A percentile compares a stretch with the other conserved stretches of the same genome.
phyloP scores from a whole-genome alignment of 1,140 invertebrate species.

The Conus ventricosus region DNA sequence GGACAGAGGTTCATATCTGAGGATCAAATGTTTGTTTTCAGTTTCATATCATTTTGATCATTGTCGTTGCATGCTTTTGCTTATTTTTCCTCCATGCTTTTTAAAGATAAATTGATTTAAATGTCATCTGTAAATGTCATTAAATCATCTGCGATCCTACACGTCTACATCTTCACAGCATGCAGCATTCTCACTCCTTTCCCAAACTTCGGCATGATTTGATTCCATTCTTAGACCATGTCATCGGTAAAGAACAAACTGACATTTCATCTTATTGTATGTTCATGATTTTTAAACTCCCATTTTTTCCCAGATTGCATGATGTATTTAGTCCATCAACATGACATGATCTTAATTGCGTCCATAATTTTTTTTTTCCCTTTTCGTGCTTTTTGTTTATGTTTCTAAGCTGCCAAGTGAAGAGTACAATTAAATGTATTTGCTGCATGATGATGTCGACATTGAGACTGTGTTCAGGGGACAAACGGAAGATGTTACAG shows the following conservation, averaged over 20 bases:
- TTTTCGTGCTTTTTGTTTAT: background rate
- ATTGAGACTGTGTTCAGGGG: background rate
- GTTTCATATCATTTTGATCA: background rate
- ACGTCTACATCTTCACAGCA: background rate
- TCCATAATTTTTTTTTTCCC: background rate
- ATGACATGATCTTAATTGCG: conserved; percentile 14
- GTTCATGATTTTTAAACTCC: background rate
- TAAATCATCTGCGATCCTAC: background rate
- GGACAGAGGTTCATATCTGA: background rate
- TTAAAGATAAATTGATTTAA: background rate
- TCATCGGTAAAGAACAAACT: background rate
- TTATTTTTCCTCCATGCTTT: background rate
- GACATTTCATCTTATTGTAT: background rate
- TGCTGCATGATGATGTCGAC: background rate
- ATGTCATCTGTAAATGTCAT: background rate
- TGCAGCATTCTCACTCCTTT: background rate
- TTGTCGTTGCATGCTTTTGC: background rate
- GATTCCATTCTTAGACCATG: background rate
- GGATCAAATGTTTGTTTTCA: background rate
- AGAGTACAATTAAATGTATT: background rate
- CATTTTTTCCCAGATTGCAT: background rate
- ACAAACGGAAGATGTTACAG: background rate
- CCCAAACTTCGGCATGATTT: too few relatives aligned
- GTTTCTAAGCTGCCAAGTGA: background rate
- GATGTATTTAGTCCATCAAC: conserved; percentile 10